These are phyloP conservation scores for Steinernema hermaphroditum DNA, from an alignment of 2,888 invertebrate species.

Conservation along the genomic window DNA sequence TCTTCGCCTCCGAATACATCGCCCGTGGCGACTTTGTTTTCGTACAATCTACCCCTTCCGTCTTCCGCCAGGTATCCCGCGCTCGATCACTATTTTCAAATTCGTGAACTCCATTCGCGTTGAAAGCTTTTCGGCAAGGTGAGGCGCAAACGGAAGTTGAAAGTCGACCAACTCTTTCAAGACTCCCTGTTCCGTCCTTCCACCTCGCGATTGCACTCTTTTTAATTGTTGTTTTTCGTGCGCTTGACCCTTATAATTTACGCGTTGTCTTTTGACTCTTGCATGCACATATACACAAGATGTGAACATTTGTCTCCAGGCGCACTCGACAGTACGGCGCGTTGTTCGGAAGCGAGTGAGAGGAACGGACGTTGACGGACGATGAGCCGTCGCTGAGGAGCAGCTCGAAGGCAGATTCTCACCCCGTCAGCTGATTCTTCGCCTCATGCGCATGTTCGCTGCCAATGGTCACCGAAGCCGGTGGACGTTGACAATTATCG, in stretches of 20 bases:
- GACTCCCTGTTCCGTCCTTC: no score
- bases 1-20: background rate
- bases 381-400: slow-evolving; percentile 27
- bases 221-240: slow-evolving; percentile 29
- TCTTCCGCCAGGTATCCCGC: background rate
- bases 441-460: slow-evolving; percentile 10
- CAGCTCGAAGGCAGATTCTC: slow-evolving; percentile 5
- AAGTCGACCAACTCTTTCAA: no score
- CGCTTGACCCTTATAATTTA: slow-evolving; percentile 25
- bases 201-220: background rate
- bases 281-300: background rate
- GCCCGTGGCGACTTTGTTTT: slow-evolving; percentile 25
- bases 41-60: background rate
- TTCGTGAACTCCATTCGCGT: background rate
- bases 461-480: background rate
- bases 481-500: background rate
- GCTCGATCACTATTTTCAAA: background rate
- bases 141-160: no score
- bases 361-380: slow-evolving; percentile 5
- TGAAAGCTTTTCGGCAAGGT: background rate
- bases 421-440: background rate
- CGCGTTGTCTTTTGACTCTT: slow-evolving; percentile 15
- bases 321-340: slow-evolving; percentile 10
- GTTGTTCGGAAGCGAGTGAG: background rate
- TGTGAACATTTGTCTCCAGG: slow-evolving; percentile 20